Base-by-base conservation (phyloP, 2,113 vertebrate genomes). In the Mustela lutreola region DNA sequence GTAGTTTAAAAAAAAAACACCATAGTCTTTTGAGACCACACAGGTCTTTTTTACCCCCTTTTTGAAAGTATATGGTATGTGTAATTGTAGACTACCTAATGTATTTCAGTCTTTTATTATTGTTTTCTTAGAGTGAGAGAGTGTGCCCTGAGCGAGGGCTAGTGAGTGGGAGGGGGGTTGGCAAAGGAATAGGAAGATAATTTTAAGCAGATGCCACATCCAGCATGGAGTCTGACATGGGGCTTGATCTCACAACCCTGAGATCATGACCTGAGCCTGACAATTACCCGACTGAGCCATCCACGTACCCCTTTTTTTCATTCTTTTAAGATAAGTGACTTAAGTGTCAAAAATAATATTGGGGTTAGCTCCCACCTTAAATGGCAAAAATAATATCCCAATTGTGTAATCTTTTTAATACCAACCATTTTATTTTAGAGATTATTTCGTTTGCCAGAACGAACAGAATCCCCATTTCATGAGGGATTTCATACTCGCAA, bases 1-100 rank as follows among this genome's bases (percentile, higher is more conserved):
- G 79, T 56, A 56, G 16, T 56, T 56, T 18, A 97, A 98, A 96
- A 78, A 96, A 96, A 96, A 97, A 60, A 36, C 93, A 48, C 1
- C 26, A 0, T 33, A 2, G 3, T 42, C 36, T 91, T 80, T 18
- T 79, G 82, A 91, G 93, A 97, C 65, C 2, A 1, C 48, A 14
- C 11, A 98, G 97, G 78, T 97, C 87, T 16, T 82, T 16, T n/a
- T 22, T 82, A 14, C 92, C 53, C 42, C 63, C 11, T 39, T 22
- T 98, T 94, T 95, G 33, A 4, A 93, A 91, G 24, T 89, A 87
- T 86, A 62, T 93, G 87, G 16, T 73, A 31, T 84, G 16, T 86
- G 18, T 97, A 92, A 78, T 70, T 70, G 39, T 36, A 91, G 65
- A 93, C 50, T 84, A 94, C 42, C 85, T 86, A 56, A 53, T 65